These are phyloP conservation scores for Ptilodon capucinus DNA, from an alignment of 2,888 invertebrate genomes.

Conservation along the genomic window DNA sequence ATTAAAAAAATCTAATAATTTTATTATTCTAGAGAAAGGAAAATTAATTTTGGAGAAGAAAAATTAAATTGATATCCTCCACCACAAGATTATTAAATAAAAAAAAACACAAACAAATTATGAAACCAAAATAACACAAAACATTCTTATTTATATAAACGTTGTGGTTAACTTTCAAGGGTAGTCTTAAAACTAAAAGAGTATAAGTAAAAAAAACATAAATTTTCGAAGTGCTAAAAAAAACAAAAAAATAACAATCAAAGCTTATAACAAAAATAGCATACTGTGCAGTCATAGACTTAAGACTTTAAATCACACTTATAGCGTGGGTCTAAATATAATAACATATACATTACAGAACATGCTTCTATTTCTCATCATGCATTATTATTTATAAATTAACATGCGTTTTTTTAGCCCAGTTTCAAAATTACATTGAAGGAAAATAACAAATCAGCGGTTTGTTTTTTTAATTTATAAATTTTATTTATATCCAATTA, in stretches of 20 bases:
- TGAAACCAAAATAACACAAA: background rate
- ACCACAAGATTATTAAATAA: background rate
- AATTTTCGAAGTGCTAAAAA: background rate
- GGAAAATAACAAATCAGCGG: background rate
- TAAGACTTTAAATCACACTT: background rate
- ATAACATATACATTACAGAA: background rate
- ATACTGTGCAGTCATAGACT: background rate
- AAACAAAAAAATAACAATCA: background rate
- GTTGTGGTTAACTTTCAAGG: background rate
- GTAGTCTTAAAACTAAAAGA: slow-evolving; percentile 4
- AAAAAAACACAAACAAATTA: background rate
- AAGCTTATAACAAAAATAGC: background rate
- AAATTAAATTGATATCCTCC: background rate
- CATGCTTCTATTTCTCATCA: background rate
- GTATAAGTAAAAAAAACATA: slow-evolving; percentile 4
- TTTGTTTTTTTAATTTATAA: background rate
- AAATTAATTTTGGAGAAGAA: no score
- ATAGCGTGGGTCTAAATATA: background rate
- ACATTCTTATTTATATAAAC: background rate
- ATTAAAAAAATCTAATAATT: no score
- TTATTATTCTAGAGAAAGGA: no score
- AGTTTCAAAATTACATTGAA: background rate
- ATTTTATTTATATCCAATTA: background rate
- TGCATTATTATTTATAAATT: background rate
- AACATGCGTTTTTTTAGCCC: background rate